These are phyloP conservation scores for Urocyon cinereoargenteus DNA, from an alignment of 2,797 vertebrate genomes.

Conservation along the genomic window DNA sequence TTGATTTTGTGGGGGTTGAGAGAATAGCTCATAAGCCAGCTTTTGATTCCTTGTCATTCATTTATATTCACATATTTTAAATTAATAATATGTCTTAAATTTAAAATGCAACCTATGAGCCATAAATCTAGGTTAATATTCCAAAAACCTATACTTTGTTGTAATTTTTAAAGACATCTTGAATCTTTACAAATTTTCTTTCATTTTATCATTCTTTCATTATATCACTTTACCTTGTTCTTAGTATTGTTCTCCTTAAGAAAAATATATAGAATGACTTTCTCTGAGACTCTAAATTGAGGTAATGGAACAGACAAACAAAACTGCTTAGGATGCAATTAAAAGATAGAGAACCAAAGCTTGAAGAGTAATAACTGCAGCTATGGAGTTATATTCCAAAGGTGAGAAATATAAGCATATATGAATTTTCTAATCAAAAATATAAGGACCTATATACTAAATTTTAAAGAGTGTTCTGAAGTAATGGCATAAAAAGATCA, in stretches of 20 bases:
- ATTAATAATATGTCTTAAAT: neutral
- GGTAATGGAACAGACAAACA: neutral
- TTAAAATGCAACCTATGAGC: neutral
- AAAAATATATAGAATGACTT: conserved; percentile 1
- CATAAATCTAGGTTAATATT: neutral
- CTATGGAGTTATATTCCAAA: neutral
- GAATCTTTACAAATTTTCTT: conserved; percentile 14
- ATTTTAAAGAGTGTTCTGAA: neutral
- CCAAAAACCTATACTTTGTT: neutral
- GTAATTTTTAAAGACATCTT: conserved; percentile 9
- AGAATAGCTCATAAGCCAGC: neutral
- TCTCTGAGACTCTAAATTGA: conserved; percentile 25
- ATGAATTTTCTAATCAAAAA: conserved; percentile 28
- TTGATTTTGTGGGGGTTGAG: neutral
- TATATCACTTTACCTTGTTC: neutral
- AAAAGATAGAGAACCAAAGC: neutral
- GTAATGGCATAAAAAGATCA: conserved; percentile 21
- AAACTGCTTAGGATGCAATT: neutral
- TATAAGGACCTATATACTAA: neutral
- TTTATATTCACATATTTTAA: neutral
- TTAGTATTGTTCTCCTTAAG: conserved; percentile 5
- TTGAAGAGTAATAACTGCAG: neutral
- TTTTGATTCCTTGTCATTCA: neutral
- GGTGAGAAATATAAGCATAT: neutral
- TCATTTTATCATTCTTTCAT: neutral